These are phyloP conservation scores for Tiliacea citrago DNA, from an alignment of 2,888 invertebrate genomes.

Conservation along the genomic window DNA sequence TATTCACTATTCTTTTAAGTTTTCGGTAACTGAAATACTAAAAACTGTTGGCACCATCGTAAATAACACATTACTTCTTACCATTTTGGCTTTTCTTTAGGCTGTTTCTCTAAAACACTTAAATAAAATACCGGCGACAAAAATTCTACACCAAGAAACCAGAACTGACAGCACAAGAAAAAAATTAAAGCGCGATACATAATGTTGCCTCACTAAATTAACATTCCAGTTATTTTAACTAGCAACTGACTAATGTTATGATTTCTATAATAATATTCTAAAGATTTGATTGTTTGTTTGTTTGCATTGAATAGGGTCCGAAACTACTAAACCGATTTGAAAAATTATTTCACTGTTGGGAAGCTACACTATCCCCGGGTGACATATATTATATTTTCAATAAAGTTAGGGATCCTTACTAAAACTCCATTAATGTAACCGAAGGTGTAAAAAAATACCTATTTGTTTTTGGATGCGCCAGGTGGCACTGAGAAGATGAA, in stretches of 20 bases:
- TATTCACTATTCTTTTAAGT: constrained; percentile 31
- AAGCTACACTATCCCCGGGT: too few species aligned
- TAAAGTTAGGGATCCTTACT: too few species aligned
- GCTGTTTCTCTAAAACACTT: constrained; percentile 14
- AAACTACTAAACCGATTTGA: too few species aligned
- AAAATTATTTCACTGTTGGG: too few species aligned
- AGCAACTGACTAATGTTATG: neutral
- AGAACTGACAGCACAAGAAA: constrained; percentile 51
- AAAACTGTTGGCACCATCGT: constrained; percentile 10
- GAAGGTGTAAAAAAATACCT: too few species aligned
- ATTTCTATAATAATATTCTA: too few species aligned
- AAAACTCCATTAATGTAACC: too few species aligned
- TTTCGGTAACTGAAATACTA: constrained; percentile 11
- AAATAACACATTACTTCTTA: constrained; percentile 58
- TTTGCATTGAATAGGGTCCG: too few species aligned
- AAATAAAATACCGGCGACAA: constrained; percentile 59
- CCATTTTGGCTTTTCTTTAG: constrained; percentile 67
- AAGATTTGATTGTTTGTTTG: too few species aligned
- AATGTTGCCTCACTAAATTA: constrained; percentile 19
- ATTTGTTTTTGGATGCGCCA: too few species aligned
- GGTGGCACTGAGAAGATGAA: too few species aligned
- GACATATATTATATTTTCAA: too few species aligned
- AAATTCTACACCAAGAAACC: constrained; percentile 20
- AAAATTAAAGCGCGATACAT: neutral
- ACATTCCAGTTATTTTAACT: constrained; percentile 11